Evolutionary conservation across 2,797 vertebrate species (phyloP).

Genomic region (Silurus lanzhouensis): DNA sequence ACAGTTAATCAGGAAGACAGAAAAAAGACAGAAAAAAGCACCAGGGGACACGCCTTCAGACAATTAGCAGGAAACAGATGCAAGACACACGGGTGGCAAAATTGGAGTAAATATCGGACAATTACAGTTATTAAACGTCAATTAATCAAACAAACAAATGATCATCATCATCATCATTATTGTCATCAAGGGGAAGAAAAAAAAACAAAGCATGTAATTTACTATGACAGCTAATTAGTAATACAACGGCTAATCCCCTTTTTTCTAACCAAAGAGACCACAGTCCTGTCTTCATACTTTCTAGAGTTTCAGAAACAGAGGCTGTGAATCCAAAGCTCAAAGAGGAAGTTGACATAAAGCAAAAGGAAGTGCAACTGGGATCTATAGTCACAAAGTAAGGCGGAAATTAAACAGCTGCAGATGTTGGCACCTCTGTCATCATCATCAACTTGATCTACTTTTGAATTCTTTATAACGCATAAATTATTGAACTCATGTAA

Average conservation of each 20-base stretch:
- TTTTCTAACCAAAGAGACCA: not conserved
- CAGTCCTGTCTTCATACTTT: not conserved
- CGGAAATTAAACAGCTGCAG: too few species aligned
- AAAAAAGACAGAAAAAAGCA: not conserved
- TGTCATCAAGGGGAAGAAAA: not conserved
- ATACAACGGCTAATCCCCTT: not conserved
- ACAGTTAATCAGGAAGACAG: too few species aligned
- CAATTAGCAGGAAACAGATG: conserved; percentile 12
- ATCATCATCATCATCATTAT: not conserved
- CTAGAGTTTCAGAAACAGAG: not conserved
- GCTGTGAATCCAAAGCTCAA: not conserved
- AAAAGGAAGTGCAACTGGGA: not conserved
- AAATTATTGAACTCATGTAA: not conserved
- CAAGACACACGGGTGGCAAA: conserved; percentile 21
- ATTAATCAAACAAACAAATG: not conserved
- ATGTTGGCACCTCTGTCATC: too few species aligned
- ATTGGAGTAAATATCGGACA: not conserved
- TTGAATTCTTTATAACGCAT: conserved; percentile 9
- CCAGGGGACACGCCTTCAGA: not conserved
- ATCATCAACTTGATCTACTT: not conserved
- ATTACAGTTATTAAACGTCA: not conserved
- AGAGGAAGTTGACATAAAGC: not conserved
- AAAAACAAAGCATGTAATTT: not conserved
- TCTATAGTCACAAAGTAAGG: too few species aligned
- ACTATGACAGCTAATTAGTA: not conserved